Base-by-base conservation (phyloP, 1,140 invertebrate species). In the Portunus trituberculatus region DNA sequence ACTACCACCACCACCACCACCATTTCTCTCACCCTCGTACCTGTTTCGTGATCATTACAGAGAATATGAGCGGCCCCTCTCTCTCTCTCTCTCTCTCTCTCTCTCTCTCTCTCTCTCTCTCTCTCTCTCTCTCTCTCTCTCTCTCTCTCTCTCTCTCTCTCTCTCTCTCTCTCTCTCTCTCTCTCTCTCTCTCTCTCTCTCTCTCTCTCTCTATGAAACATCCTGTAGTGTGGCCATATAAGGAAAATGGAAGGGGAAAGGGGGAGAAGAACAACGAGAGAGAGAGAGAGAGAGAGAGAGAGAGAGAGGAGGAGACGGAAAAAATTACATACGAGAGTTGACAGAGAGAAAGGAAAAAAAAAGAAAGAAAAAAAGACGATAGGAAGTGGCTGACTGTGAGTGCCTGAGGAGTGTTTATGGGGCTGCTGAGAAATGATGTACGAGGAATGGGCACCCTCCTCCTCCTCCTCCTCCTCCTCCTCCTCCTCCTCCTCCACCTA, bases 121-220 rank as follows among this genome's bases (percentile, higher is more conserved):
- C 67, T 76, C 52, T 59, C 52, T 59, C 52, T 59, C 52, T 59
- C 52, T 59, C 52, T 59, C 52, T 59, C 52, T 59, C 52, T 59
- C 52, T 59, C 52, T 59, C 52, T 59, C 52, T 59, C 67, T 76
- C 67, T 76, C 67, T n/a, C 67, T 76, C 67, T 25, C 67, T n/a
- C n/a, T n/a, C 67, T 76, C n/a, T n/a, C 67, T n/a, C 67, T 76
- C 67, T 76, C 52, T 59, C 52, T 59, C 52, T 59, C 52, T 59
- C 52, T 59, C 52, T 59, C 52, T 59, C 52, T 59, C 52, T 59
- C 67, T 76, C 67, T 76, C 67, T n/a, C 67, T 76, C 67, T 25
- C 67, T n/a, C n/a, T n/a, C 67, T 76, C n/a, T n/a, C 67, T n/a
- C 67, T 76, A 8, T 76, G 67, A 8, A 12, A 1, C 67, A n/a